Evolutionary conservation across 2,888 invertebrate genomes (phyloP), one percentile per base, ranked within the genome.

Genomic region (Melieria omissa): DNA sequence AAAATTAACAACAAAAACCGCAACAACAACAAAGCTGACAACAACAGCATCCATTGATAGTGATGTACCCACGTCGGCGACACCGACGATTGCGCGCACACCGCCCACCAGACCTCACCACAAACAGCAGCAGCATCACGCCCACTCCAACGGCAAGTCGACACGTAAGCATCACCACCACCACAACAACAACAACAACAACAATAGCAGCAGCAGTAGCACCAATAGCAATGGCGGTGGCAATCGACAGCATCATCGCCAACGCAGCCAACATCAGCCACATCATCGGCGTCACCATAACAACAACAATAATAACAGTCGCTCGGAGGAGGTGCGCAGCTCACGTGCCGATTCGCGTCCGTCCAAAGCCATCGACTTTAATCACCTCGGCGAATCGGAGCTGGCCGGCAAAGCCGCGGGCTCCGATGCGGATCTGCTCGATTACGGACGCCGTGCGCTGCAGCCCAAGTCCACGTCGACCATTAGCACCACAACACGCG

Each of bases 401-500:
- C 52, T 63, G 57, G 49, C 66, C 10, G 16, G 10, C 16, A 52
- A 52, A 52, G 52, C 14, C 14, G 45, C 60, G 45, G 29, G 70
- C 12, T 58, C 76, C 65, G 71, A 78, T 46, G 75, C 78, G 44
- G 78, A 78, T 45, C 72, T 71, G 46, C 67, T 75, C 44, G 78
- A 78, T 70, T 74, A 75, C 62, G 72, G 73, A 49, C 63, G 65
- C 10, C 71, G 75, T 14, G 63, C 71, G 5, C 62, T 55, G 41
- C 61, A 70, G 47, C 41, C 73, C 12, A 78, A 77, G 46, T 78
- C 78, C 14, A 78, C 77, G 29, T 75, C 76, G 10, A 71, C 75
- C 46, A 75, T 73, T 60, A 75, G 71, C 61, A 73, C 76, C 7
- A 82, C 83, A n/a, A 79, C 83, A 0, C 82, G 83, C n/a, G 87